Conservation (phyloP, 1,140 invertebrate genomes). For the Oscheius sp. region DNA sequence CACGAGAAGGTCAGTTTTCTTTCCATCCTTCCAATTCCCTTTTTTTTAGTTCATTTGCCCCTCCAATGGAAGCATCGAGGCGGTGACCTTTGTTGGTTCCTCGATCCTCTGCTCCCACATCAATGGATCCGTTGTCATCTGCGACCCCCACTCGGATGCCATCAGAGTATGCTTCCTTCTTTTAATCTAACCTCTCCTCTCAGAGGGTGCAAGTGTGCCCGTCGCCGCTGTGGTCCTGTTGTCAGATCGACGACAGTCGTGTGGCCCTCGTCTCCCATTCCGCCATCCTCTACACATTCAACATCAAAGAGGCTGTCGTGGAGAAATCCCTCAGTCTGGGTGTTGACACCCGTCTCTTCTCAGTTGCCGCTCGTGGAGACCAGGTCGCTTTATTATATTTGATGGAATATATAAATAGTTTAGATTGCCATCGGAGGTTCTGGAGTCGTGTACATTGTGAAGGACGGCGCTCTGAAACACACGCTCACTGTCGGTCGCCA, state of each 20-base stretch:
- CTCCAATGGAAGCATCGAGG: constrained; percentile 20
- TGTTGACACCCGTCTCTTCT: constrained; percentile 17
- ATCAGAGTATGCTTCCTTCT: neutral
- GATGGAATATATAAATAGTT: neutral
- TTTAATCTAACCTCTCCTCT: neutral
- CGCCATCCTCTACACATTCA: constrained; percentile 23
- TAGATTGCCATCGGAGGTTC: constrained; percentile 16
- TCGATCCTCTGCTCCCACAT: constrained; percentile 7
- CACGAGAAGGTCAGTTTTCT: neutral
- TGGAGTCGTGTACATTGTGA: neutral
- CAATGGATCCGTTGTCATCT: constrained; percentile 23
- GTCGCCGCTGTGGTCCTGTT: constrained; percentile 14
- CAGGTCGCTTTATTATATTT: constrained; percentile 2
- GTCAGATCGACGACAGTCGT: neutral
- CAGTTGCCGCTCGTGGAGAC: constrained; percentile 4
- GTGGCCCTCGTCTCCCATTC: constrained; percentile 21
- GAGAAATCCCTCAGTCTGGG: constrained; percentile 14
- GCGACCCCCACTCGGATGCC: neutral
- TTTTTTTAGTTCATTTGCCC: constrained; percentile 10
- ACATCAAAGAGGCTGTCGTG: neutral
- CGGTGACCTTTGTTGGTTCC: neutral
- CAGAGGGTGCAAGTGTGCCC: constrained; percentile 26
- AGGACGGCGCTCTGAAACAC: constrained; percentile 15
- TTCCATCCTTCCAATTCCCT: neutral
- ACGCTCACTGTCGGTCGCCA: constrained; percentile 8